phyloP scores from a whole-genome alignment of 2,113 vertebrate genomes.

The Chamaetylas fuelleborni region DNA sequence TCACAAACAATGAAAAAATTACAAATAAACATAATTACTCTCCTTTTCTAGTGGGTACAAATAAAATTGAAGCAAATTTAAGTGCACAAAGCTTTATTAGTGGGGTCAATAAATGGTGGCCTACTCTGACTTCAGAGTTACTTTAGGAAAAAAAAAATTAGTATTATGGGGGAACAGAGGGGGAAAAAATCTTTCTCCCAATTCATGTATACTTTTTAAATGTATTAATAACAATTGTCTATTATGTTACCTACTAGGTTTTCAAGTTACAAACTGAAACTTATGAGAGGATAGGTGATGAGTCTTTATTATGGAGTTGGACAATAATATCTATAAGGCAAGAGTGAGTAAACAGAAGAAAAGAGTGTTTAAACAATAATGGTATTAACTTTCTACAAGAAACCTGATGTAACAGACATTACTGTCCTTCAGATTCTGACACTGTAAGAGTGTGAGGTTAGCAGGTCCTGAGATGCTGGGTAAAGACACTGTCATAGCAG shows the following conservation, averaged over 20 bases:
- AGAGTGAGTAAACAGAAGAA: background rate
- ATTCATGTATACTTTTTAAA: background rate
- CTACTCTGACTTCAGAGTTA: background rate
- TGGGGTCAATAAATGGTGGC: background rate
- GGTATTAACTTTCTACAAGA: background rate
- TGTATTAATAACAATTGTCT: background rate
- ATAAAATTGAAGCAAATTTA: background rate
- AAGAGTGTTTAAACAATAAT: background rate
- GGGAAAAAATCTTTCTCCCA: background rate
- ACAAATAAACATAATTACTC: background rate
- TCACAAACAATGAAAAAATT: background rate
- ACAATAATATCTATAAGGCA: background rate
- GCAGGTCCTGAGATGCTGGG: background rate
- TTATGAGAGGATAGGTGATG: background rate
- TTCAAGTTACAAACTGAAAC: background rate
- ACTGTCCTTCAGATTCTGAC: background rate
- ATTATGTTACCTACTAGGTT: background rate
- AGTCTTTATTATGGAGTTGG: background rate
- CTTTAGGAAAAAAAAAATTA: background rate
- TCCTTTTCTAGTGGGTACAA: background rate
- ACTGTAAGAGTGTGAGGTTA: background rate
- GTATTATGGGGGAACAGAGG: rapidly evolving
- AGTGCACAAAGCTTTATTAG: background rate
- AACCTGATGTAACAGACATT: background rate
- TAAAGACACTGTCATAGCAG: background rate